A percentile compares a stretch with the other conserved stretches of the same genome.
Conservation (phyloP, 37 sponge, comb jelly and placozoan genomes). For the Agelas oroides region DNA sequence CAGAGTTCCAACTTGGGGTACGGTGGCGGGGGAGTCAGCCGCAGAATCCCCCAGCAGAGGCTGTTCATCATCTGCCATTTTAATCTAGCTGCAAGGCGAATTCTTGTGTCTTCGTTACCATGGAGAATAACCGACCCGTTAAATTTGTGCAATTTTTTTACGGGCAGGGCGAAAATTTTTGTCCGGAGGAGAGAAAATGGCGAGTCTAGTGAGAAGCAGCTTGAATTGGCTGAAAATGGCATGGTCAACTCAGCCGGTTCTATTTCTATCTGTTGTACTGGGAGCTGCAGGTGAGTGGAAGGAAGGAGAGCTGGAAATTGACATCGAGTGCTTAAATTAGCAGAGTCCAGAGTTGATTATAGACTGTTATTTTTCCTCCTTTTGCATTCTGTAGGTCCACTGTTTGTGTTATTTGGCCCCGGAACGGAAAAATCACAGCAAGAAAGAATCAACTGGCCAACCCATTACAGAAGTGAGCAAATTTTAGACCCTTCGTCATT, state of each 20-base stretch:
- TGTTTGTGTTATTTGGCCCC: conserved; percentile 69
- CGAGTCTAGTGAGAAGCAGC: conserved; percentile 23
- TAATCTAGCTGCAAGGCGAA: neutral
- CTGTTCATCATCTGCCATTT: conserved; percentile 1
- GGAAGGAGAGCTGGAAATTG: neutral
- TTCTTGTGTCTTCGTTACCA: conserved; percentile 15
- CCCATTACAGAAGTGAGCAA: conserved; percentile 47
- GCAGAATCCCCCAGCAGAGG: conserved; percentile 1
- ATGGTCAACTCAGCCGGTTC: conserved; percentile 86
- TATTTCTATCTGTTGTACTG: conserved; percentile 63
- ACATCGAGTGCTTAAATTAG: neutral
- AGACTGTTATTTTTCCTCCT: too few species aligned
- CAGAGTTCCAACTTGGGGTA: conserved; percentile 1
- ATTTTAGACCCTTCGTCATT: neutral
- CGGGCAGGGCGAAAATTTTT: conserved; percentile 3
- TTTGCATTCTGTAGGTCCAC: conserved; percentile 55
- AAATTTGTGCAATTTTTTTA: conserved; percentile 4
- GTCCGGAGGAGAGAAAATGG: neutral
- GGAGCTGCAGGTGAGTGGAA: conserved; percentile 60
- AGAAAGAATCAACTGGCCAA: conserved; percentile 70
- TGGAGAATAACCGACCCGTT: neutral
- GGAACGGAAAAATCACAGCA: conserved; percentile 25
- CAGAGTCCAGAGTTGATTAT: neutral
- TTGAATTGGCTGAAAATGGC: conserved; percentile 72
- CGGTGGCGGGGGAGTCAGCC: neutral